Base-by-base conservation (phyloP, 1,140 invertebrate species). In the Calosoma granatense region DNA sequence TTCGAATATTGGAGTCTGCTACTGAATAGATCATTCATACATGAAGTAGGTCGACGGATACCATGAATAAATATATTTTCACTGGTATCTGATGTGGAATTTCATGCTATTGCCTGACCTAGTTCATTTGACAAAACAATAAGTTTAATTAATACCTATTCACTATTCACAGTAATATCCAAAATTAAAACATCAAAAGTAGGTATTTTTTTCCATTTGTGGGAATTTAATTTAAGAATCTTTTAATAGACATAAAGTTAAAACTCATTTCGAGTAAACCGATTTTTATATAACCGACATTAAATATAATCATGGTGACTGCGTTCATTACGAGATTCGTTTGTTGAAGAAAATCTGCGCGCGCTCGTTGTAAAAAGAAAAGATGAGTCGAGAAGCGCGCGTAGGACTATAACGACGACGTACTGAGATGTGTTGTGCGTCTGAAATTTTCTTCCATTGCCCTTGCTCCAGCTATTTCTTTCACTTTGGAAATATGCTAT, bases 401-500 rank as follows among this genome's bases (percentile, higher is more conserved):
- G n/a, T n/a, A n/a, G n/a, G n/a, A n/a, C n/a, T n/a, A n/a, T n/a
- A n/a, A n/a, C n/a, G n/a, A n/a, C n/a, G n/a, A n/a, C n/a, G n/a
- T n/a, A n/a, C n/a, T n/a, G n/a, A n/a, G n/a, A n/a, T n/a, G n/a
- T n/a, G n/a, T n/a, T n/a, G n/a, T n/a, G n/a, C n/a, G n/a, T n/a
- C n/a, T n/a, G n/a, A n/a, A n/a, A n/a, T n/a, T n/a, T n/a, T n/a
- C n/a, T n/a, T n/a, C n/a, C n/a, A n/a, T n/a, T n/a, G n/a, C n/a
- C n/a, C n/a, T n/a, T n/a, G n/a, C n/a, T n/a, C n/a, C n/a, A n/a
- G n/a, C n/a, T n/a, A n/a, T n/a, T n/a, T n/a, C n/a, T n/a, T n/a
- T n/a, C n/a, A n/a, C n/a, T n/a, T n/a, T n/a, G n/a, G 41, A 47
- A 47, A 47, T 47, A 47, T 47, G 17, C 41, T 17, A 47, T 47